Percentiles rank a stretch among this genome's conserved stretches.
Evolutionary conservation across 2,888 invertebrate species (phyloP).

Genomic region (Pediacus dermestoides): DNA sequence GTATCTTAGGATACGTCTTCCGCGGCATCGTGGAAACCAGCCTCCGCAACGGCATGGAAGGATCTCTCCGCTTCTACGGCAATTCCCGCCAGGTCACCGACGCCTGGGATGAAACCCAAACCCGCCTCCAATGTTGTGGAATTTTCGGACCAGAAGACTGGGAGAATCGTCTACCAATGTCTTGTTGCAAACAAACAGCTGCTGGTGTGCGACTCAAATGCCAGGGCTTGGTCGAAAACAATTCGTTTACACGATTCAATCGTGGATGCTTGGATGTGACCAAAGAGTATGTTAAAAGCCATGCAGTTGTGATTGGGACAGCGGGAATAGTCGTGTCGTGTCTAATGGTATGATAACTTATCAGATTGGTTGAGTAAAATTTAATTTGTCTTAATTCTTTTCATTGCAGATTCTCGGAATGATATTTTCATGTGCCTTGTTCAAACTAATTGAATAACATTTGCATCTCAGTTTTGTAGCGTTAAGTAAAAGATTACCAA

Average conservation of each 20-base stretch:
- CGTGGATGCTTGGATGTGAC: constrained; percentile 75
- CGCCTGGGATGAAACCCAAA: constrained; percentile 88
- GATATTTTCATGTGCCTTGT: constrained; percentile 79
- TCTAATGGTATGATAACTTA: constrained; percentile 64
- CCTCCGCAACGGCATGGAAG: constrained; percentile 74
- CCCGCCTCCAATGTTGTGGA: constrained; percentile 76
- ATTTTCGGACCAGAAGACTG: constrained; percentile 74
- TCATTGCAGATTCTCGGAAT: constrained; percentile 76
- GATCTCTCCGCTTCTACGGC: constrained; percentile 71
- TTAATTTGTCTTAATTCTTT: constrained; percentile 25
- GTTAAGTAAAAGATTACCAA: too few relatives aligned
- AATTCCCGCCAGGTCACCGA: constrained; percentile 65
- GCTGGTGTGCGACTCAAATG: constrained; percentile 58
- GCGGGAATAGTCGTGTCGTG: constrained; percentile 80
- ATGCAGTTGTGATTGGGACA: constrained; percentile 77
- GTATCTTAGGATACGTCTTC: constrained; percentile 87
- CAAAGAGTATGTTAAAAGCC: constrained; percentile 67
- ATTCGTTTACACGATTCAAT: constrained; percentile 62
- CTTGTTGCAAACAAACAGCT: constrained; percentile 68
- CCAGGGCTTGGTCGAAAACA: constrained; percentile 52
- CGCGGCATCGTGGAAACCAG: constrained; percentile 75
- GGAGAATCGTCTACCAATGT: constrained; percentile 68
- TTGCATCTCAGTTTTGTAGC: too few relatives aligned
- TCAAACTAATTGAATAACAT: constrained; percentile 70
- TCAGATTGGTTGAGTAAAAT: constrained; percentile 28